Conservation (phyloP, 2,113 vertebrate genomes). For the Muntiacus muntjak region DNA sequence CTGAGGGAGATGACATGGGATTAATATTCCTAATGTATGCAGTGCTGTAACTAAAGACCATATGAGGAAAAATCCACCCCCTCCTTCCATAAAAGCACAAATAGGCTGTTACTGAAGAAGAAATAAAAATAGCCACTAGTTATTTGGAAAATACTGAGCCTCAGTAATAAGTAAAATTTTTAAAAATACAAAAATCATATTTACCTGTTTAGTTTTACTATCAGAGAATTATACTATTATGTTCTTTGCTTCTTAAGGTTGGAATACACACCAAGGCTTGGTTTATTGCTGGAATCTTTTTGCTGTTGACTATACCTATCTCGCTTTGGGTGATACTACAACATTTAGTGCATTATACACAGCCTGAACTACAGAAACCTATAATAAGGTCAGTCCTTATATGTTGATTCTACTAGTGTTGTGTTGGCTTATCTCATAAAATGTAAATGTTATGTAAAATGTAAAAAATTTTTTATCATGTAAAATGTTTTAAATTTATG, state of each 20-base stretch:
- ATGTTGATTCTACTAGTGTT: background rate
- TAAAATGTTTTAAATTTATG: conserved; percentile 49
- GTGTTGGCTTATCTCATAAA: conserved; percentile 16
- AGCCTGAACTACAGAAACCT: conserved; percentile 96
- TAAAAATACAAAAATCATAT: conserved; percentile 14
- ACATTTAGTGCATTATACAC: conserved; percentile 97
- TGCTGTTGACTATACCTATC: conserved; percentile 96
- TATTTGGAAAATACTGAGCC: background rate
- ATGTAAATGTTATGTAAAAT: background rate
- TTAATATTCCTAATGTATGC: background rate
- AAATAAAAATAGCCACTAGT: background rate
- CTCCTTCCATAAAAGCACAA: background rate
- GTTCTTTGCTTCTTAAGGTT: conserved; percentile 81
- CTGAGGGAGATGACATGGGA: background rate
- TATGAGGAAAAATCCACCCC: background rate
- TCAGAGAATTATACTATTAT: background rate
- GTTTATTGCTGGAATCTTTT: conserved; percentile 98
- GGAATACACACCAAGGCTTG: conserved; percentile 95
- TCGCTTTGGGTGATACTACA: conserved; percentile 98
- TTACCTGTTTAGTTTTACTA: background rate
- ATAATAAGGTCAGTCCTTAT: conserved; percentile 90
- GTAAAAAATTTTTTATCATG: background rate
- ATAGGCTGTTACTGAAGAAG: background rate
- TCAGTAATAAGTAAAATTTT: background rate
- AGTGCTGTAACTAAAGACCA: background rate